Conservation (phyloP, 2,113 vertebrate species). For the Madoqua kirkii region DNA sequence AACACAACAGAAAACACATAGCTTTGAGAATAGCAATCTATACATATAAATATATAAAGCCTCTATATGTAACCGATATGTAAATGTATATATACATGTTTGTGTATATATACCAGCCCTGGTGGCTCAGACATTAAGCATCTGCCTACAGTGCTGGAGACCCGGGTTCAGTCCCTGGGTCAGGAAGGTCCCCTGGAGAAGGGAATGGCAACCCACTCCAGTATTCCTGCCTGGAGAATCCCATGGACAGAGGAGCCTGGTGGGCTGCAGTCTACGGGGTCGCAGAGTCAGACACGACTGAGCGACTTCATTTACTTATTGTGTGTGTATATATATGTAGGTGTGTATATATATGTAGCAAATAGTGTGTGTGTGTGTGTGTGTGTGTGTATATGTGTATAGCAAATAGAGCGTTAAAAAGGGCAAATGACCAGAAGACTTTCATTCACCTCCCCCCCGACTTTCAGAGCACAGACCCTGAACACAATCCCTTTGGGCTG, state of each 20-base stretch:
- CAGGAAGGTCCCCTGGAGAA: not conserved
- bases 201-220: not conserved
- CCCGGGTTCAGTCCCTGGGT: fast-evolving
- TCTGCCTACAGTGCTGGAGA: not conserved
- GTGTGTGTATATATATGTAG: not conserved
- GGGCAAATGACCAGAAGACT: not conserved
- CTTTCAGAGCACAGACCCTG: not conserved
- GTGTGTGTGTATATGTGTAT: fast-evolving
- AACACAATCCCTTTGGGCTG: not conserved
- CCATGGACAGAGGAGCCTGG: not conserved
- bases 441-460: not conserved
- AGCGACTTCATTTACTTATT: not conserved
- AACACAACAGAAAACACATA: not conserved
- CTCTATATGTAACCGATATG: not conserved
- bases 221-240: not conserved
- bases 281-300: not conserved
- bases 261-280: not conserved
- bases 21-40: not conserved
- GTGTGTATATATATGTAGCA: not conserved
- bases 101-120: no score
- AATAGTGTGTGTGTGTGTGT: not conserved
- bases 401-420: not conserved
- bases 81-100: no score
- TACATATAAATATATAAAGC: not conserved
- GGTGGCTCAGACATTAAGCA: not conserved